phyloP scores from a whole-genome alignment of 1,140 invertebrate genomes.

The Drosophila tropicalis region DNA sequence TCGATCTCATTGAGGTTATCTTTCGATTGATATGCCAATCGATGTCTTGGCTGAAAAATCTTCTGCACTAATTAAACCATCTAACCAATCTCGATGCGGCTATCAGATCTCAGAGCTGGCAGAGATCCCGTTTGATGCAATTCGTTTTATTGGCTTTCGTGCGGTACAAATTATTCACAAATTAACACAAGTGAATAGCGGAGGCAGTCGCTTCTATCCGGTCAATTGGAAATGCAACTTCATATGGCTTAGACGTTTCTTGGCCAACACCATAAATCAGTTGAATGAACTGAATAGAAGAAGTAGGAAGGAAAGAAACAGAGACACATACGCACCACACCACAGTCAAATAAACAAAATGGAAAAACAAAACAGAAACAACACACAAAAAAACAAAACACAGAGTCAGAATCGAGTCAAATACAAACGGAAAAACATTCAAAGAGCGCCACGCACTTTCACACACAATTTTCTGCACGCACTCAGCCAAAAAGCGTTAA shows the following conservation, averaged over 20 bases:
- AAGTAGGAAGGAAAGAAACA: no score
- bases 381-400: constrained; percentile 21
- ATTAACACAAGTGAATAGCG: constrained; percentile 55
- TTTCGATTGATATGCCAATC: constrained; percentile 45
- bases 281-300: constrained; percentile 50
- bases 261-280: constrained; percentile 63
- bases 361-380: constrained; percentile 37
- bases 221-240: constrained; percentile 60
- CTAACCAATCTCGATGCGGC: not conserved
- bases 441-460: constrained; percentile 76
- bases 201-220: constrained; percentile 9
- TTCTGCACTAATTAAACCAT: constrained; percentile 18
- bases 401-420: constrained; percentile 44
- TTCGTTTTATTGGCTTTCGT: constrained; percentile 57
- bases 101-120: constrained; percentile 24
- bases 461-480: constrained; percentile 81
- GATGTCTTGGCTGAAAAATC: constrained; percentile 14
- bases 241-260: constrained; percentile 35
- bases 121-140: constrained; percentile 44
- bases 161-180: constrained; percentile 70
- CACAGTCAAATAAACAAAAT: constrained; percentile 36
- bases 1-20: constrained; percentile 12
- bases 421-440: constrained; percentile 63
- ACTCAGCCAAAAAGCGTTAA: constrained; percentile 81
- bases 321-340: not conserved